Evolutionary conservation across 2,113 vertebrate species (phyloP).

Genomic region (Hippocampus zosterae): DNA sequence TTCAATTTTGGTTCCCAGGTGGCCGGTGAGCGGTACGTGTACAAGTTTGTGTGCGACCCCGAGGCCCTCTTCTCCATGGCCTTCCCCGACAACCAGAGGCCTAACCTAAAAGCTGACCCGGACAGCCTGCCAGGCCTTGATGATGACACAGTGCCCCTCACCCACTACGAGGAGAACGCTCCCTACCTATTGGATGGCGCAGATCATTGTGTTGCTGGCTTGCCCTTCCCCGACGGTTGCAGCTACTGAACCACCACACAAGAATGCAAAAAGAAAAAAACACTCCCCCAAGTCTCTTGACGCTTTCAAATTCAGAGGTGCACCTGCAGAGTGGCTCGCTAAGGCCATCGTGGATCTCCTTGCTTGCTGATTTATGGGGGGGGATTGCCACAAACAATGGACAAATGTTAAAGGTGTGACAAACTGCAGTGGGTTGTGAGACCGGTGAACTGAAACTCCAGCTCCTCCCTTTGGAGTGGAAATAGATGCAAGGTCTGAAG

Average conservation of each 20-base stretch:
- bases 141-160: constrained; percentile 87
- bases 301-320: constrained; percentile 38
- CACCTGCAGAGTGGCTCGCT: constrained; percentile 47
- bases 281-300: constrained; percentile 33
- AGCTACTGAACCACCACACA: constrained; percentile 75
- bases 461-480: background rate
- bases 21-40: constrained; percentile 91
- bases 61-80: constrained; percentile 97
- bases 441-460: constrained; percentile 1
- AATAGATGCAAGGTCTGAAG: constrained; percentile 27
- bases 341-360: constrained; percentile 28
- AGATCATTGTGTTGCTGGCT: constrained; percentile 78
- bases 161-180: constrained; percentile 83
- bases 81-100: constrained; percentile 93
- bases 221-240: constrained; percentile 83
- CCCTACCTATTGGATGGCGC: constrained; percentile 82
- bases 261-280: constrained; percentile 12
- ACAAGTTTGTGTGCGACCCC: constrained; percentile 95
- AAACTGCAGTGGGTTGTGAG: constrained; percentile 26
- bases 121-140: constrained; percentile 74
- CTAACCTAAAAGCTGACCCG: constrained; percentile 85
- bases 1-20: constrained; percentile 69
- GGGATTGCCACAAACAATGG: constrained; percentile 19
- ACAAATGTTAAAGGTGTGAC: constrained; percentile 38
- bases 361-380: constrained; percentile 11